phyloP scores from a whole-genome alignment of 1,140 invertebrate species.

The Brachystomella parvula region DNA sequence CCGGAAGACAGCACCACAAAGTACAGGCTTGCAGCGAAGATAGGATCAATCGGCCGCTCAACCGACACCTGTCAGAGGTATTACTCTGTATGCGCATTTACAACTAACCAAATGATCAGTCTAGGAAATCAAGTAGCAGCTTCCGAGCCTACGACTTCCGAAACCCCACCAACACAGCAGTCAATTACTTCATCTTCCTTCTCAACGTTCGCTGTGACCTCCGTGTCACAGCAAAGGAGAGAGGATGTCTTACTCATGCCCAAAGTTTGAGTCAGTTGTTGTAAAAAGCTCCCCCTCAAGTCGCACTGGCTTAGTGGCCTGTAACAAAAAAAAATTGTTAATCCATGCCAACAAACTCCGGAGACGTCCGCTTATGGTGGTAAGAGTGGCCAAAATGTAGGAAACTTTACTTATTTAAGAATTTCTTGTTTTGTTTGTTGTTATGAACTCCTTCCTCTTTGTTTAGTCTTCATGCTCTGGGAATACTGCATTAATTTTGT shows the following conservation, averaged over 20 bases:
- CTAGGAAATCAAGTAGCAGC: slow-evolving; percentile 5
- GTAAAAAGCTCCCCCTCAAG: too few relatives aligned
- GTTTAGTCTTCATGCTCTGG: too few relatives aligned
- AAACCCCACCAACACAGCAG: not conserved
- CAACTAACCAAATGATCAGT: not conserved
- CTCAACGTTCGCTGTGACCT: not conserved
- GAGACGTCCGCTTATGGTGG: too few relatives aligned
- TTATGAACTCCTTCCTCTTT: too few relatives aligned
- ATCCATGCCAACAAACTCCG: too few relatives aligned
- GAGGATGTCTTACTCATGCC: not conserved
- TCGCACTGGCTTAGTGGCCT: too few relatives aligned
- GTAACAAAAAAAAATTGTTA: too few relatives aligned
- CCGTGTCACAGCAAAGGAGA: not conserved
- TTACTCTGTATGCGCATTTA: not conserved
- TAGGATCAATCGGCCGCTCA: not conserved
- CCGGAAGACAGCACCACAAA: not conserved
- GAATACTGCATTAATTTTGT: too few relatives aligned
- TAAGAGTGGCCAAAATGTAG: too few relatives aligned
- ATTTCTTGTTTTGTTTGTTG: too few relatives aligned
- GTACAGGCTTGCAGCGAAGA: not conserved
- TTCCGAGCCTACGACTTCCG: not conserved
- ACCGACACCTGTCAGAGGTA: not conserved
- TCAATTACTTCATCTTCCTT: not conserved
- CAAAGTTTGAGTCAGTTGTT: not conserved
- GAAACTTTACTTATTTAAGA: too few relatives aligned